Percentiles rank a stretch among this genome's conserved stretches.
These are phyloP conservation scores for Carpatolechia fugitivella DNA, from an alignment of 2,888 invertebrate genomes.

Conservation along the genomic window DNA sequence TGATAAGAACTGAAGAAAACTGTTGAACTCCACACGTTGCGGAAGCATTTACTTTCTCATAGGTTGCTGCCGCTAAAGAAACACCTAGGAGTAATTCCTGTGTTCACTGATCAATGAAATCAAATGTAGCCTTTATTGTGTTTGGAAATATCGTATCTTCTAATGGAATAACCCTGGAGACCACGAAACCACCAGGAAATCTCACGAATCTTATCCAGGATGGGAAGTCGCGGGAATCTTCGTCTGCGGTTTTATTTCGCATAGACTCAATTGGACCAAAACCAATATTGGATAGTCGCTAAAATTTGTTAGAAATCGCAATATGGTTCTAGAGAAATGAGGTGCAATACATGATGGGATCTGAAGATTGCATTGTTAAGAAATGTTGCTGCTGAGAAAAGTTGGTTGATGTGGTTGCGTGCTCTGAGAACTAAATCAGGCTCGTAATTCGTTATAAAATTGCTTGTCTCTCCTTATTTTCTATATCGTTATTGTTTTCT, in stretches of 20 bases:
- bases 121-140: not conserved
- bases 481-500: constrained; percentile 5
- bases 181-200: constrained; percentile 74
- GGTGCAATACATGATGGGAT: constrained; percentile 68
- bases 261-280: constrained; percentile 65
- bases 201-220: constrained; percentile 68
- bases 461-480: constrained; percentile 26
- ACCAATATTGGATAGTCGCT: constrained; percentile 68
- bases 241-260: constrained; percentile 65
- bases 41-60: not conserved
- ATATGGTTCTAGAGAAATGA: constrained; percentile 59
- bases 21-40: not conserved
- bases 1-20: constrained; percentile 47
- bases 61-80: not conserved
- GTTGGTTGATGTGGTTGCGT: constrained; percentile 64
- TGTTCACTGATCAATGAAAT: not conserved
- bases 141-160: not conserved
- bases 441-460: constrained; percentile 60
- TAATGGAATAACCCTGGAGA: constrained; percentile 39
- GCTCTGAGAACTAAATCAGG: constrained; percentile 68
- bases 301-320: constrained; percentile 42
- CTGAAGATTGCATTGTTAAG: constrained; percentile 70
- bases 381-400: constrained; percentile 60
- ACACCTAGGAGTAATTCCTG: not conserved
- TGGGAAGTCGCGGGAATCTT: constrained; percentile 67